A percentile compares a stretch with the other conserved stretches of the same genome.
Conservation (phyloP, 2,113 vertebrate species). For the Tylochromis polylepis region DNA sequence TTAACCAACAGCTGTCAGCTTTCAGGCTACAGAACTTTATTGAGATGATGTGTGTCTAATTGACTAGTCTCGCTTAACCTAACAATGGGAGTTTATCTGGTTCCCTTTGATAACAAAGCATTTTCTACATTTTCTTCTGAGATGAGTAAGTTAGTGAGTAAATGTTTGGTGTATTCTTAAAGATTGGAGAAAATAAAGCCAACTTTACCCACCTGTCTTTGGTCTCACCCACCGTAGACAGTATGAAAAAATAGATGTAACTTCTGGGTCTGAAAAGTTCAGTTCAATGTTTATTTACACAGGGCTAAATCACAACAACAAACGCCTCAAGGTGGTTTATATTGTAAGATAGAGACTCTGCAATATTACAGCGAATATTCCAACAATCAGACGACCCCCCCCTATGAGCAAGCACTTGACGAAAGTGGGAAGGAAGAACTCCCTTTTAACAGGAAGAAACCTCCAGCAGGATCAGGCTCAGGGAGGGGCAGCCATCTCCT, state of each 20-base stretch:
- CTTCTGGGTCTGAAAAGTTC: not conserved
- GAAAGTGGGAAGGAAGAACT: too few species aligned
- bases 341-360: not conserved
- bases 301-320: not conserved
- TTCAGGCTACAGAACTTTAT: not conserved
- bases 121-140: not conserved
- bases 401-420: too few species aligned
- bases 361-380: too few species aligned
- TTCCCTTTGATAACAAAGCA: not conserved
- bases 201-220: not conserved
- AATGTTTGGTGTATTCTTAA: not conserved
- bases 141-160: not conserved
- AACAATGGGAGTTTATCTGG: not conserved
- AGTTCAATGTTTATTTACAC: too few species aligned
- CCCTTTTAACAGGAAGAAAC: too few species aligned
- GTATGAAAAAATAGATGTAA: not conserved
- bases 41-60: not conserved
- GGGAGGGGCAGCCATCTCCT: too few species aligned
- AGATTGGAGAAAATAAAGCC: not conserved
- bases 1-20: not conserved
- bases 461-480: too few species aligned
- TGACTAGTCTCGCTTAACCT: not conserved
- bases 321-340: not conserved
- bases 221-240: not conserved
- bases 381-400: too few species aligned